A percentile compares a stretch with the other conserved stretches of the same genome.
These are phyloP conservation scores for Ichneumon xanthorius DNA, from an alignment of 2,888 invertebrate species.

Conservation along the genomic window DNA sequence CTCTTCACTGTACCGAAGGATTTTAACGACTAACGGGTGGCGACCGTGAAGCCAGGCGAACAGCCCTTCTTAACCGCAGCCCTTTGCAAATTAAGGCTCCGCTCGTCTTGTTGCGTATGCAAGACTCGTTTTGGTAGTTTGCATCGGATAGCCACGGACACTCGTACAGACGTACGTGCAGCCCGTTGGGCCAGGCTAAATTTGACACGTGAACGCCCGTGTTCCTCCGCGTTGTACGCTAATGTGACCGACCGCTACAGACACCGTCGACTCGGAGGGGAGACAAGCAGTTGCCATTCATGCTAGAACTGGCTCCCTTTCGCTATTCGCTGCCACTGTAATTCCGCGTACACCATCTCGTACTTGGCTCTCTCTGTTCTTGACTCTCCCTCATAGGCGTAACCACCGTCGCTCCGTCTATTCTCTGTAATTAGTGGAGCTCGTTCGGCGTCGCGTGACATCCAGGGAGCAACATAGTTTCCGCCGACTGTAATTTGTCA, in stretches of 20 bases:
- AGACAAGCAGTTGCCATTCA: constrained; percentile 23
- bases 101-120: constrained; percentile 5
- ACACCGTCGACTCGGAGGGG: constrained; percentile 22
- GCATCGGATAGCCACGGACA: constrained; percentile 18
- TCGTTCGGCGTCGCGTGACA: background rate
- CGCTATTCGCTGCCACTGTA: background rate
- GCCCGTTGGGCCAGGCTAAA: constrained; percentile 19
- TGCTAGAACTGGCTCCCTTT: constrained; percentile 18
- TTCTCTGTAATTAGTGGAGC: constrained; percentile 42
- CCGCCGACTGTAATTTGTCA: constrained; percentile 1
- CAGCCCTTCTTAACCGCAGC: background rate
- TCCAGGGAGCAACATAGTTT: background rate
- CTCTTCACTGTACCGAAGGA: constrained; percentile 37
- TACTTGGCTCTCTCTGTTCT: constrained; percentile 20
- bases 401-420: constrained; percentile 15
- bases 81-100: background rate
- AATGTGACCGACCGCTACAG: constrained; percentile 54
- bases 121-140: constrained; percentile 27
- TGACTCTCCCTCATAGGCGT: constrained; percentile 31
- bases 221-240: constrained; percentile 60
- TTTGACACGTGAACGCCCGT: constrained; percentile 62
- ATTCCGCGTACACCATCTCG: constrained; percentile 1
- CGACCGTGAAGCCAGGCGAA: constrained; percentile 6
- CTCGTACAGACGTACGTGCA: constrained; percentile 6
- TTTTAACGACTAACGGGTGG: constrained; percentile 33